Evolutionary conservation across 2,888 invertebrate genomes (phyloP).

Genomic region (Dinocampus coccinellae): DNA sequence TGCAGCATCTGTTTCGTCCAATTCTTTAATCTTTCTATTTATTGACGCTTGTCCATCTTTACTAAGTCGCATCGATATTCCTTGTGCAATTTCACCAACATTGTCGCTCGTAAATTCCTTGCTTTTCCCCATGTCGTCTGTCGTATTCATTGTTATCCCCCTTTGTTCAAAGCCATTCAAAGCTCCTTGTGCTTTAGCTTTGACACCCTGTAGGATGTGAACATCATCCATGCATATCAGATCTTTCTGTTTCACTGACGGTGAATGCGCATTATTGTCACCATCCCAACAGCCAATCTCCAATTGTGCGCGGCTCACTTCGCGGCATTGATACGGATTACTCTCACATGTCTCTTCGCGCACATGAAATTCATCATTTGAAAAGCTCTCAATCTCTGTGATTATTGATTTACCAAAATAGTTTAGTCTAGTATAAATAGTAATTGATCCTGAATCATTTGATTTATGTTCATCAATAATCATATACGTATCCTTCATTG

Average conservation of each 20-base stretch:
- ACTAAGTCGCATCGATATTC: background rate
- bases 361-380: constrained; percentile 49
- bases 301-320: constrained; percentile 47
- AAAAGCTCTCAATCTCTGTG: constrained; percentile 53
- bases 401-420: constrained; percentile 57
- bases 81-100: constrained; percentile 8
- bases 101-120: background rate
- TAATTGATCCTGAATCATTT: constrained; percentile 46
- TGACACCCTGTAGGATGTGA: constrained; percentile 12
- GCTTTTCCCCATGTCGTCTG: background rate
- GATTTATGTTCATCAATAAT: constrained; percentile 48
- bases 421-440: constrained; percentile 57
- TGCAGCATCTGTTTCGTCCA: constrained; percentile 5
- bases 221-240: constrained; percentile 43
- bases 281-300: constrained; percentile 48
- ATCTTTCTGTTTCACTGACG: constrained; percentile 30
- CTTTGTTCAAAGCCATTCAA: background rate
- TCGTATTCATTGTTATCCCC: background rate
- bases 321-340: constrained; percentile 55
- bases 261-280: constrained; percentile 37
- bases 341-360: constrained; percentile 54
- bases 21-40: background rate
- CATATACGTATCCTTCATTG: constrained; percentile 51
- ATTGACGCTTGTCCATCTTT: background rate
- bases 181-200: background rate